Conservation (phyloP, 2,888 invertebrate species). For the Candidula unifasciata region DNA sequence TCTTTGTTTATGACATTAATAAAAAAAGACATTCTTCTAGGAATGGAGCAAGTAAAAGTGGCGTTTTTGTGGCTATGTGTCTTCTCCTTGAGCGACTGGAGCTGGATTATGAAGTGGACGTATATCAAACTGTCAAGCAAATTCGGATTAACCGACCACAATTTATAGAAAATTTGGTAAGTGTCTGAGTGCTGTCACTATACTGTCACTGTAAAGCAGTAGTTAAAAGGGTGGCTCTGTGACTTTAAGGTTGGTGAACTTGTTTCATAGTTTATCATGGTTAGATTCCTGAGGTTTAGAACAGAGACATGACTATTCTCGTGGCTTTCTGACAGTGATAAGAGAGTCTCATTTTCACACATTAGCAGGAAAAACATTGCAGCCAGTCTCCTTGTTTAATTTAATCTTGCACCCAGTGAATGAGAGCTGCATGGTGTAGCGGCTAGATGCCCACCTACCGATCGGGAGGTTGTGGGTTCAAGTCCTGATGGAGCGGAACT, state of each 20-base stretch:
- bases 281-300: too few relatives aligned
- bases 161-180: slow-evolving; percentile 73
- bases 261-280: too few relatives aligned
- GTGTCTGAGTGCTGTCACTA: slow-evolving; percentile 30
- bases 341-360: too few relatives aligned
- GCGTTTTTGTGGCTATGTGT: slow-evolving; percentile 73
- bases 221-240: neutral
- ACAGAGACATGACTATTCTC: too few relatives aligned
- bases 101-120: slow-evolving; percentile 75
- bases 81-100: slow-evolving; percentile 74
- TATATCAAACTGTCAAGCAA: slow-evolving; percentile 76
- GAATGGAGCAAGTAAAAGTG: slow-evolving; percentile 76
- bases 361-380: too few relatives aligned
- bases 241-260: neutral
- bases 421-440: too few relatives aligned
- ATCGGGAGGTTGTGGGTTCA: too few relatives aligned
- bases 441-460: too few relatives aligned
- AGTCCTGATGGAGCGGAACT: too few relatives aligned
- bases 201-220: neutral
- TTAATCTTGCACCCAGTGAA: too few relatives aligned
- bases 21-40: slow-evolving; percentile 56
- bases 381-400: too few relatives aligned
- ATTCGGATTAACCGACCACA: slow-evolving; percentile 75
- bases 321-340: too few relatives aligned
- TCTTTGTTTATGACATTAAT: neutral